Evolutionary conservation across 2,113 vertebrate genomes (phyloP), one percentile per base, ranked within the genome.

Genomic region (Redunca redunca): DNA sequence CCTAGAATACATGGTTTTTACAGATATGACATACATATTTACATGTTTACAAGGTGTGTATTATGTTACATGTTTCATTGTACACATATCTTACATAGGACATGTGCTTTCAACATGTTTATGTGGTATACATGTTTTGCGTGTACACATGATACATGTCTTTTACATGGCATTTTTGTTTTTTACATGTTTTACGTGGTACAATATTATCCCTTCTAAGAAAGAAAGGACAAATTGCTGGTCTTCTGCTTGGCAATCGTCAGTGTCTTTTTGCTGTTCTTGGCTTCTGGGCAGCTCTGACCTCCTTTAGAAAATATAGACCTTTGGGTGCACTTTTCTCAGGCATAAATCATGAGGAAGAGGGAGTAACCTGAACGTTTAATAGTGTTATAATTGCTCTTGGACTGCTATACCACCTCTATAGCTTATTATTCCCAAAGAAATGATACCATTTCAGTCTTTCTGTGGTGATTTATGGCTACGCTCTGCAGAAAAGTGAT

Each of bases 371-470:
- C 71, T 88, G 97, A 90, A 92, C 12, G 17, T 95, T 96, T 83
- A 92, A 92, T 92, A 88, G 86, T 80, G 23, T 85, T 97, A 23
- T 88, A 92, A 97, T 93, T 88, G 55, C 64, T 93, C 50, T 74
- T 85, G 82, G 40, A 46, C 88, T 55, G 55, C 87, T 50, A 67
- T 28, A 43, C 86, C 40, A 48, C 40, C 88, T 83, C 88, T 64
- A 90, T 64, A 90, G 52, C 33, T 93, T 88, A 78, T 71, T 82
- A 64, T 91, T 93, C 83, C 91, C 74, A 90, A 87, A 62, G 48
- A 97, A 97, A 96, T 92, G 30, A 96, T 88, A 90, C 30, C 46
- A 84, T 96, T 83, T 95, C 74, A 48, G 58, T 94, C 80, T 58
- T 87, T 94, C 84, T 62, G 48, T 23, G 55, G 55, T 83, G 92